A percentile compares a stretch with the other conserved stretches of the same genome.
These are phyloP conservation scores for Rousettus leschenaultii DNA, from an alignment of 2,113 vertebrate species.

Conservation along the genomic window DNA sequence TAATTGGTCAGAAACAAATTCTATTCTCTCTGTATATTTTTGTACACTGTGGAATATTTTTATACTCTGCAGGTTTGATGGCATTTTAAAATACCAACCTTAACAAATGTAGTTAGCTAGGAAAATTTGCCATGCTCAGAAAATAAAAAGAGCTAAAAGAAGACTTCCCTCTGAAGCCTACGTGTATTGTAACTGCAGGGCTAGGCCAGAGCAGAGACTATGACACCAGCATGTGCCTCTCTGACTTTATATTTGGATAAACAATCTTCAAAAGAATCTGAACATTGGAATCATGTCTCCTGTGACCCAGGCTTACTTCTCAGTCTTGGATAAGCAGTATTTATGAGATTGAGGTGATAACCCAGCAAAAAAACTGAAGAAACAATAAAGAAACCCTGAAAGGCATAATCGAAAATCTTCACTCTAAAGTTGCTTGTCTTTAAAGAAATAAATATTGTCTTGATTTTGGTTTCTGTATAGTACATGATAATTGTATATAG, in stretches of 20 bases:
- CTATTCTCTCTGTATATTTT: slow-evolving; percentile 2
- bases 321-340: not conserved
- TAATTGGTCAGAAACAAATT: slow-evolving; percentile 15
- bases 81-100: slow-evolving; percentile 49
- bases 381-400: not conserved
- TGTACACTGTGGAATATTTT: not conserved
- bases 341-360: slow-evolving; percentile 3
- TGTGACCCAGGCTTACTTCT: not conserved
- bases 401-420: not conserved
- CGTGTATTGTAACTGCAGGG: not conserved
- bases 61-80: not conserved
- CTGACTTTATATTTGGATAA: not conserved
- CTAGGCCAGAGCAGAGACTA: too few relatives aligned
- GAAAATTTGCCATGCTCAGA: not conserved
- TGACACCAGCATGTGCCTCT: not conserved
- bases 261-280: not conserved
- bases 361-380: not conserved
- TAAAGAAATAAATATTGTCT: not conserved
- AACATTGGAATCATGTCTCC: not conserved
- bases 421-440: not conserved
- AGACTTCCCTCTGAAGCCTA: not conserved
- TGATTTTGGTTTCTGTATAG: not conserved
- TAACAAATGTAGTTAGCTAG: slow-evolving; percentile 41
- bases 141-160: not conserved
- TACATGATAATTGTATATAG: not conserved